Evolutionary conservation across 2,113 vertebrate species (phyloP).

Genomic region (Trochalopteron elliotii): DNA sequence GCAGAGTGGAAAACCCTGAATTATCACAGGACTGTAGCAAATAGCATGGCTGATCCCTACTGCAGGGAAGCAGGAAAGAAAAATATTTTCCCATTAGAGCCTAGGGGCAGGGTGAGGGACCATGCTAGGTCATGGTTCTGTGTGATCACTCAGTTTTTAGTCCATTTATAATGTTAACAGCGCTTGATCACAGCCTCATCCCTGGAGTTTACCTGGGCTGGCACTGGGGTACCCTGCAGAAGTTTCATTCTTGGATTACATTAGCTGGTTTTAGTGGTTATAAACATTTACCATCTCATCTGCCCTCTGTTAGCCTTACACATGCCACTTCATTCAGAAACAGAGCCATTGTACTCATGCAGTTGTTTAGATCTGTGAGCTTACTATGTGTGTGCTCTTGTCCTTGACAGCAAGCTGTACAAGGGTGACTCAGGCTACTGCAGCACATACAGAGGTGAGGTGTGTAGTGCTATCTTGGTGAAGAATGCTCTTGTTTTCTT

Average conservation of each 20-base stretch:
- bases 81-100: background rate
- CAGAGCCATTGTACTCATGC: background rate
- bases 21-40: background rate
- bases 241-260: background rate
- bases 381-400: background rate
- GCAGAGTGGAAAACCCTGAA: background rate
- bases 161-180: background rate
- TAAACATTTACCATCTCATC: background rate
- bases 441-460: slow-evolving; percentile 88
- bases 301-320: background rate
- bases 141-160: accelerated
- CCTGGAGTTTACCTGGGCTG: background rate
- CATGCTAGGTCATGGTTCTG: background rate
- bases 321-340: background rate
- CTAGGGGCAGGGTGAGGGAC: background rate
- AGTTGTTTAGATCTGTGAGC: background rate
- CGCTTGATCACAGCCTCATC: background rate
- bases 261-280: background rate
- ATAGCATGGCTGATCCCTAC: background rate
- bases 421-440: slow-evolving; percentile 89
- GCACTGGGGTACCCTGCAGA: accelerated
- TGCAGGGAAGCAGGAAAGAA: background rate
- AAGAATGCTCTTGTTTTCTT: slow-evolving; percentile 89
- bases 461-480: slow-evolving; percentile 77
- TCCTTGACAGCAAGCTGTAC: slow-evolving; percentile 78